Base-by-base conservation (phyloP, 2,888 invertebrate species). In the Pachliopta kotzebuea region DNA sequence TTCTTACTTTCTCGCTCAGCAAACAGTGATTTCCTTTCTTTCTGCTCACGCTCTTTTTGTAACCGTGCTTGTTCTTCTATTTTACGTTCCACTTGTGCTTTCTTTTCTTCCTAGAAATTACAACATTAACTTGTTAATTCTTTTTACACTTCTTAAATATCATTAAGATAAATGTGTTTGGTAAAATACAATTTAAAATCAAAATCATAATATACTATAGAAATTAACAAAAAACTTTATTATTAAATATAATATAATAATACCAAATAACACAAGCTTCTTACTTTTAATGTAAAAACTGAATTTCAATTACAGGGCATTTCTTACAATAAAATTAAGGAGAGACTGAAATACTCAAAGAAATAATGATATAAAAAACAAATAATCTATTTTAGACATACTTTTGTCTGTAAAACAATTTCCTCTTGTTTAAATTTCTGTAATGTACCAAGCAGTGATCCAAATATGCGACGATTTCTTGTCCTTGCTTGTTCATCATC, bases 381-480 rank as follows among this genome's bases (percentile, higher is more conserved):
- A 37, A 37, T 37, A 11, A 14, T 14, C 11, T 14, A 14, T 37
- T 14, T 37, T 14, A 37, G 3, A n/a, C 54, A 58, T 61, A 89
- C 90, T 92, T 96, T 97, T 74, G 96, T 95, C 84, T 97, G 97
- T 70, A 97, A 89, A 63, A 95, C 95, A 64, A 97, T 97, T 87
- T 98, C 98, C 80, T 99, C 98, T 79, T 97, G 97, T 76, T 98
- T 96, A 83, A 99, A 99, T 84, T 97, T 97, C 80, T 98, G 97
- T 72, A 99, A 86, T 18, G 99, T 99, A 6, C 99, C 99, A 62
- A 99, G 88, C 54, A 99, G 91, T 23, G 98, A 96, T 11, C 99
- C 98, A 90, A 99, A 99, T 96, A 99, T 99, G 65, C 99, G 94
- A 69, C 96, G 94, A 86, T 99, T 99, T 71, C 99, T 93, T 26